Evolutionary conservation across 92 coral and sea anemone genomes (phyloP), one percentile per base, ranked within the genome.

Genomic region (Umimayanthus kanabou): DNA sequence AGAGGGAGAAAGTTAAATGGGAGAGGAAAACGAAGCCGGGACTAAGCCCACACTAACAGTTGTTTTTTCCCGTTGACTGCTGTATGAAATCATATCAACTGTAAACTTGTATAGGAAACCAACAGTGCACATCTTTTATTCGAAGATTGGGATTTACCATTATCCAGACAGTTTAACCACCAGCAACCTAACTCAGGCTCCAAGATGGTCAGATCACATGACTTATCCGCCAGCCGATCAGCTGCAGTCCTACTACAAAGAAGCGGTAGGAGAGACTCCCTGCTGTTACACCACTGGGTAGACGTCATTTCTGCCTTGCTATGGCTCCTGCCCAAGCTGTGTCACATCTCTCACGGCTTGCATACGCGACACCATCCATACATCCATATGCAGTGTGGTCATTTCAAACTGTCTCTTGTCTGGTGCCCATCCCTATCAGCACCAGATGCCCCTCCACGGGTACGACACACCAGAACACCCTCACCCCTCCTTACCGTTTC

Each of bases 131-230:
- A 67, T 83, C 87, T 83, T 83, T 83, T 83, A 73, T 83, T 83
- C 87, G 65, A 83, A 83, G 87, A 83, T 83, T 83, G 87, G 87
- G 65, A 71, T 50, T 83, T 83, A 83, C 87, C 87, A 83, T 83
- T 83, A 71, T 50, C 78, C 87, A 83, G 87, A 67, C 78, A 83
- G 87, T 47, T 83, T 83, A 69, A 70, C 30, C 16, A 70, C 87
- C 79, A 70, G 9, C 78, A 40, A 66, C 87, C 61, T 28, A 9
- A 69, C 43, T 70, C 45, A 50, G 76, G 77, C 87, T 71, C 78
- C 47, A 3, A 65, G 87, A 83, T 83, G 87, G 87, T 47, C 78
- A 43, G 78, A 47, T 69, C 78, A 83, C 87, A 83, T 83, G 79
- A 70, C 53, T 45, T 70, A 70, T 73, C 67, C 45, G 58, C 87